Percentiles rank a stretch among this genome's conserved stretches.
These are phyloP conservation scores for Cheirogaleus medius DNA, from an alignment of 2,113 vertebrate genomes.

Conservation along the genomic window DNA sequence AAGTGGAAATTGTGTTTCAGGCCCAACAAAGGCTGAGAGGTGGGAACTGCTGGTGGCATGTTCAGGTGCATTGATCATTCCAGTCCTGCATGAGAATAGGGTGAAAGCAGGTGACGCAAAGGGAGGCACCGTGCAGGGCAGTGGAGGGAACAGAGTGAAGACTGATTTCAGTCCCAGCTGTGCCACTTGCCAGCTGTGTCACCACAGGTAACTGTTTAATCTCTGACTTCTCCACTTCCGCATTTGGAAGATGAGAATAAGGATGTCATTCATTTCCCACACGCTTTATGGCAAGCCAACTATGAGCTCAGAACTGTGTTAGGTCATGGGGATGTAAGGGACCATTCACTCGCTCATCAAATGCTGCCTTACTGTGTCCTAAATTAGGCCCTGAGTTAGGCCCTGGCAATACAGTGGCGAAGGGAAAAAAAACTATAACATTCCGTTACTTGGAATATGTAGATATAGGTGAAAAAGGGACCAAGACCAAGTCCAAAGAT, in stretches of 20 bases:
- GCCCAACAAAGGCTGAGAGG: neutral
- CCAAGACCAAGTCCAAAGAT: neutral
- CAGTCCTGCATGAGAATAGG: neutral
- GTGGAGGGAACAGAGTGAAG: neutral
- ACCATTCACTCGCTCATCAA: neutral
- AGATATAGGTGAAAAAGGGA: neutral
- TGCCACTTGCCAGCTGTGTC: neutral
- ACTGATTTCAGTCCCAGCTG: neutral
- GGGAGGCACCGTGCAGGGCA: neutral
- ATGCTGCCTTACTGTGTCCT: neutral
- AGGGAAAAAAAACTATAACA: neutral
- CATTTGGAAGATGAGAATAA: neutral
- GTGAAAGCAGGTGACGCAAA: neutral
- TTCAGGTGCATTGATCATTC: neutral
- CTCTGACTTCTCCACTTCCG: neutral
- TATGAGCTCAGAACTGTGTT: neutral
- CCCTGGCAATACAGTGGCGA: neutral
- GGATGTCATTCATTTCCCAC: neutral
- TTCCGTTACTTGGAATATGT: neutral
- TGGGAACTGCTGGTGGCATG: neutral
- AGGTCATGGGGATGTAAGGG: neutral
- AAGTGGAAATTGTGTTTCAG: neutral
- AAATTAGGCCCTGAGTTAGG: neutral
- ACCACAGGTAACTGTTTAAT: neutral
- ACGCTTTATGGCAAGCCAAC: neutral